These are phyloP conservation scores for Drosophila melanocephala DNA, from an alignment of 2,888 invertebrate genomes.

Conservation along the genomic window DNA sequence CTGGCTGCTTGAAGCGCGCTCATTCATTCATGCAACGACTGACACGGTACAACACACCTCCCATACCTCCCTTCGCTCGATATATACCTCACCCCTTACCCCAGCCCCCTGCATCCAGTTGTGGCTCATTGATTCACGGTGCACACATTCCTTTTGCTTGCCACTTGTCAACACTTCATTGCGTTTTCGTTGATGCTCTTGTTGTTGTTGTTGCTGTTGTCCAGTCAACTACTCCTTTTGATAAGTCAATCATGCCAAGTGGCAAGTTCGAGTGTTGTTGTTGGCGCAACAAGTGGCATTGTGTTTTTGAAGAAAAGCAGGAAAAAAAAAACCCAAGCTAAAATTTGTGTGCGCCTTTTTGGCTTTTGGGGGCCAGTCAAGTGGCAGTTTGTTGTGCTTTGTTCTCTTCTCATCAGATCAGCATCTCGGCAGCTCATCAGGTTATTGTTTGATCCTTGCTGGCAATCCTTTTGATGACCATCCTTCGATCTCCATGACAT, in stretches of 20 bases:
- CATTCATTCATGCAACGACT: slow-evolving; percentile 74
- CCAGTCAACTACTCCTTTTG: slow-evolving; percentile 72
- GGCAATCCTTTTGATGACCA: slow-evolving; percentile 58
- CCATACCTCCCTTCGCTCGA: neutral
- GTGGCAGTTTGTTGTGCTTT: slow-evolving; percentile 38
- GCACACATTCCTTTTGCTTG: slow-evolving; percentile 79
- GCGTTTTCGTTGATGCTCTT: slow-evolving; percentile 42
- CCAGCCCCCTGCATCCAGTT: slow-evolving; percentile 40
- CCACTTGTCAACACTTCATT: slow-evolving; percentile 79
- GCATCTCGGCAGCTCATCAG: slow-evolving; percentile 23
- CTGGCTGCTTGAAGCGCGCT: slow-evolving; percentile 45
- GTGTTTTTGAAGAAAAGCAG: slow-evolving; percentile 16
- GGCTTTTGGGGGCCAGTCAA: slow-evolving; percentile 26
- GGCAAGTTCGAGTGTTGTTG: slow-evolving; percentile 77
- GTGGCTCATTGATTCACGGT: slow-evolving; percentile 78
- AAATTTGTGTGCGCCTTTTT: slow-evolving; percentile 33
- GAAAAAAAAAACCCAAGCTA: slow-evolving; percentile 4
- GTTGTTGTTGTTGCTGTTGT: slow-evolving; percentile 40
- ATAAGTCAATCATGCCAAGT: slow-evolving; percentile 81
- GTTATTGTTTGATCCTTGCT: slow-evolving; percentile 73
- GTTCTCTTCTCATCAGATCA: slow-evolving; percentile 22
- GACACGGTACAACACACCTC: slow-evolving; percentile 3
- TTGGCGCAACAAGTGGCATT: slow-evolving; percentile 52
- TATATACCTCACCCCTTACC: neutral
- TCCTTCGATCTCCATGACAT: slow-evolving; percentile 67